Evolutionary conservation across 23 tunicate genomes (phyloP), one percentile per base, ranked within the genome.

Genomic region (Styela clava): DNA sequence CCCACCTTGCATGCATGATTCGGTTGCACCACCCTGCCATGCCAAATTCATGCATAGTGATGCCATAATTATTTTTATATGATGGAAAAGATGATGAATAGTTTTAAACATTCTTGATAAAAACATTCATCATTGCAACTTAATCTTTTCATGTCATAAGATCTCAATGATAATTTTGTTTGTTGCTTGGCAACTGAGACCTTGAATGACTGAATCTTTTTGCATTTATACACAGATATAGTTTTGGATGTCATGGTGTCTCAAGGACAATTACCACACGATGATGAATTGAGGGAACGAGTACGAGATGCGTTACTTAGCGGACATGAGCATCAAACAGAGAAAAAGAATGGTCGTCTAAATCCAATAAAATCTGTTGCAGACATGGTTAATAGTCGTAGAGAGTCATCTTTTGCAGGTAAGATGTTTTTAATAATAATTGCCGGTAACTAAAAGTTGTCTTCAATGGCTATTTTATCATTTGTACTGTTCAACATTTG

Each of bases 261-360:
- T 33, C 69, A 88, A 74, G 93, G 86, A 2, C 98, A 93, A 21
- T 86, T 93, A 21, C 94, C 98, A 21, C 86, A 87, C 62, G 93
- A 93, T 77, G 93, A 81, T 64, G 93, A 93, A 21, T 26, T 93
- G 25, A 36, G 85, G 52, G 87, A 85, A 18, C 79, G 81, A 33
- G 82, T 93, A 16, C 68, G 88, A 34, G 72, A 84, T 20, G 88
- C 89, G n/a, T 51, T 93, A 16, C 82, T 93, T 12, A 88, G 98
- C 78, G 87, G 87, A 37, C 98, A 93, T 69, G 93, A 87, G 36
- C 98, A 93, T 52, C 98, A 93, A 80, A 89, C 89, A n/a, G 98
- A 93, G 56, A 84, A 84, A 81, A 87, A 74, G 77, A 84, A 81
- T 52, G 90, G 93, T 29, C 29, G 81, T 23, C 61, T 85, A 35